Conservation (phyloP, 1,140 invertebrate genomes). For the Ips typographus region DNA sequence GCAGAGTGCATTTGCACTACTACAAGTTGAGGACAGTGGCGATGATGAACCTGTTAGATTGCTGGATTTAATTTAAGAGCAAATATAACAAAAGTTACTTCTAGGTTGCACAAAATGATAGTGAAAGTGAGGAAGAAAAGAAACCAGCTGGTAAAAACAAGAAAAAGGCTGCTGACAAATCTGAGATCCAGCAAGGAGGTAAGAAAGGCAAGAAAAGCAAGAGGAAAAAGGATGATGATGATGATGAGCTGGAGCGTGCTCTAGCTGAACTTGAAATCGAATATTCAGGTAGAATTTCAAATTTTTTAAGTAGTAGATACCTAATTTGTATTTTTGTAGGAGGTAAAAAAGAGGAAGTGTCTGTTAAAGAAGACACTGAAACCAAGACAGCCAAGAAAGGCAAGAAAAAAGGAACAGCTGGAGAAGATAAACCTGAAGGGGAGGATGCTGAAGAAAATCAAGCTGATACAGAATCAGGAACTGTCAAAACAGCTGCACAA, state of each 20-base stretch:
- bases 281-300: constrained; percentile 56
- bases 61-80: background rate
- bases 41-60: constrained; percentile 47
- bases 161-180: constrained; percentile 57
- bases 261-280: constrained; percentile 78
- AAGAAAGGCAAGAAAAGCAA: constrained; percentile 71
- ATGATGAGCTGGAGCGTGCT: constrained; percentile 83
- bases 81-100: background rate
- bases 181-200: constrained; percentile 57
- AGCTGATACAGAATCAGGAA: constrained; percentile 51
- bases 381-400: constrained; percentile 24
- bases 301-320: background rate
- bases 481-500: constrained; percentile 79
- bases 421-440: constrained; percentile 47
- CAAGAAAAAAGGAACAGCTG: constrained; percentile 35
- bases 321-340: constrained; percentile 13
- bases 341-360: constrained; percentile 34
- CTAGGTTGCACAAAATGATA: constrained; percentile 46
- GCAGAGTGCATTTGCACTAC: constrained; percentile 48
- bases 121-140: constrained; percentile 53
- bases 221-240: constrained; percentile 76
- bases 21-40: constrained; percentile 53
- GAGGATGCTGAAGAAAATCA: constrained; percentile 57
- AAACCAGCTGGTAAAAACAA: constrained; percentile 58
- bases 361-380: constrained; percentile 36